Base-by-base conservation (phyloP, 2,113 vertebrate genomes). In the Psettodes erumei region DNA sequence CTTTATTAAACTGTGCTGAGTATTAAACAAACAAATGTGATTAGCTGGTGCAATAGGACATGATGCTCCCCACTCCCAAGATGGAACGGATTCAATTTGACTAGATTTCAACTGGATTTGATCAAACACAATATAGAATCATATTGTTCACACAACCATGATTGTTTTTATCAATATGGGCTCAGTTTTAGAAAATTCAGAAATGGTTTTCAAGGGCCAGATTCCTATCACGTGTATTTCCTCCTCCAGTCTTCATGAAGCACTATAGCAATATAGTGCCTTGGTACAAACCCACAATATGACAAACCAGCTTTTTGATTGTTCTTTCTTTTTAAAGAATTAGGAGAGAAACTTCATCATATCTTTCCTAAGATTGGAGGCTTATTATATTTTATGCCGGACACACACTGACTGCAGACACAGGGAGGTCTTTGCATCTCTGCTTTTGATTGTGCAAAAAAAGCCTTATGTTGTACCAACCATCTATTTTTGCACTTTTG, bases 241-340 rank as follows among this genome's bases (percentile, higher is more conserved):
- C 16, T 83, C 59, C 38, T 75, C 56, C 67, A 37, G 64, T 76
- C 62, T 84, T 47, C 45, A 79, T 68, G 30, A 87, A 88, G 89
- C 88, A 91, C 91, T 89, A 90, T 87, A 81, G 47, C 64, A 88
- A 88, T 80, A 80, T 75, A 91, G 92, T 92, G 90, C 91, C 91
- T 91, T 91, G 84, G 77, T 80, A 81, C 33, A 63, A 58, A 70
- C 80, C 58, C 40, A 38, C 69, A 27, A 67, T 77, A 56, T 74
- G 35, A 59, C 58, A 19, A 81, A 79, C 60, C 61, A 63, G 42
- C 61, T n/a, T n/a, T n/a, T n/a, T n/a, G n/a, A 66, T 3, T 8
- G 51, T 59, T 61, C 62, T 47, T 60, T 74, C 11, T 40, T 56
- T 75, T 80, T 42, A 32, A 68, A 25, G 30, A 54, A 66, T 42